Conservation (phyloP, 1,140 invertebrate genomes). For the Pachypsylla venusta region DNA sequence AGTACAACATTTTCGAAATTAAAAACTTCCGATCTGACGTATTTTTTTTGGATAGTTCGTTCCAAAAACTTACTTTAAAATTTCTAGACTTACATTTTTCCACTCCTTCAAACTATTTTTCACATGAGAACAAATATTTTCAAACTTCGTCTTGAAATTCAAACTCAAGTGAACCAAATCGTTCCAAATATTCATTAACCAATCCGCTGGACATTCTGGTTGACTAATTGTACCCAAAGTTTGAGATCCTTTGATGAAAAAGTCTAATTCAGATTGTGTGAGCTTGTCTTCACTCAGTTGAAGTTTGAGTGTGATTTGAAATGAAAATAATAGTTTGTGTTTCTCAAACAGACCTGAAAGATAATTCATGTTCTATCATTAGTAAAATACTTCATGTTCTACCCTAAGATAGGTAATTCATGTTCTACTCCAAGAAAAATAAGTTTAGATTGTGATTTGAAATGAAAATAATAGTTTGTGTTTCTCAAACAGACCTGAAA, state of each 20-base stretch:
- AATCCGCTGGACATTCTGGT: slow-evolving; percentile 8
- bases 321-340: slow-evolving; percentile 78
- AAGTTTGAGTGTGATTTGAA: slow-evolving; percentile 73
- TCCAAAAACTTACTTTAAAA: no score
- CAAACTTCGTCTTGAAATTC: slow-evolving; percentile 53
- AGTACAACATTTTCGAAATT: no score
- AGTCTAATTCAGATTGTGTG: slow-evolving; percentile 58
- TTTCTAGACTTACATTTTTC: slow-evolving; percentile 51
- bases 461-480: slow-evolving; percentile 7
- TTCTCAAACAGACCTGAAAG: slow-evolving; percentile 64
- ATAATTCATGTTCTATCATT: no score
- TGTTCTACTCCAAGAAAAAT: no score
- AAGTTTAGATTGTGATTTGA: no score
- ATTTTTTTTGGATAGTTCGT: no score
- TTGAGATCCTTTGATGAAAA: slow-evolving; percentile 75
- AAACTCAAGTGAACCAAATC: slow-evolving; percentile 53
- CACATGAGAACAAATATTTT: slow-evolving; percentile 47
- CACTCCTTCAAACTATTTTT: slow-evolving; percentile 41
- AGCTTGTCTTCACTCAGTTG: slow-evolving; percentile 48
- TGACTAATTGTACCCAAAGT: slow-evolving; percentile 51
- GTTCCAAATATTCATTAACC: slow-evolving; percentile 49
- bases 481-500: neutral
- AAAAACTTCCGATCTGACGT: no score
- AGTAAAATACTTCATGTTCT: no score
- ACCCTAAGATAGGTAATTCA: no score